Evolutionary conservation across 2,888 invertebrate species (phyloP).

Genomic region (Nesidiocoris tenuis): DNA sequence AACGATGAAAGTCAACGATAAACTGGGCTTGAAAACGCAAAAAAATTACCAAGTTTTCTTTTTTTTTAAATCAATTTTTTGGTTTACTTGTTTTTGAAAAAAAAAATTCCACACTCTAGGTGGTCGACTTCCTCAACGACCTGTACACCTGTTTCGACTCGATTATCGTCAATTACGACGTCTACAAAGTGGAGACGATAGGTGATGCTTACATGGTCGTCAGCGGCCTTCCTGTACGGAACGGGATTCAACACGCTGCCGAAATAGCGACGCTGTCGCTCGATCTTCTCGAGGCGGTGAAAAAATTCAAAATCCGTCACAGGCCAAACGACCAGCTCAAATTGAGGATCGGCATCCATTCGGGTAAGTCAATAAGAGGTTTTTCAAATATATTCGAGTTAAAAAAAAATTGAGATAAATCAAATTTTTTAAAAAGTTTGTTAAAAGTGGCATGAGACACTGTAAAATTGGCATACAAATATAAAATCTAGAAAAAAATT

Average conservation of each 20-base stretch:
- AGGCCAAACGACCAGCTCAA: conserved; percentile 79
- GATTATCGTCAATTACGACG: conserved; percentile 87
- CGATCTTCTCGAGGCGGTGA: conserved; percentile 77
- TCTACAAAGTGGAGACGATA: conserved; percentile 74
- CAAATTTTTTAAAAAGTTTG: neutral
- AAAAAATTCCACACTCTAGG: conserved; percentile 65
- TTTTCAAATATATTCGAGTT: too few species aligned
- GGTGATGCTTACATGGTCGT: conserved; percentile 93
- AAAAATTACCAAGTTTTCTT: too few species aligned
- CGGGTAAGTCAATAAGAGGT: conserved; percentile 60
- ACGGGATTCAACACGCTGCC: conserved; percentile 85
- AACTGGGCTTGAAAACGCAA: too few species aligned
- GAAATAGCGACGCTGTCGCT: conserved; percentile 94
- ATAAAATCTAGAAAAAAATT: too few species aligned
- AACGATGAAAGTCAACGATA: too few species aligned
- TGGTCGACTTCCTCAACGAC: conserved; percentile 90
- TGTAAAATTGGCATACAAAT: too few species aligned
- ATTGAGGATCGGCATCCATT: conserved; percentile 87
- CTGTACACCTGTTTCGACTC: conserved; percentile 93
- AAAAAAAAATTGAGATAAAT: neutral
- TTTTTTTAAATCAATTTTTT: too few species aligned
- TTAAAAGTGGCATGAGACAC: too few species aligned
- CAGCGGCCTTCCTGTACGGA: conserved; percentile 83
- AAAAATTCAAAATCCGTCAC: conserved; percentile 84
- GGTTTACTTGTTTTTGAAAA: too few species aligned